Base-by-base conservation (phyloP, 2,113 vertebrate genomes). In the Toxostoma redivivum region DNA sequence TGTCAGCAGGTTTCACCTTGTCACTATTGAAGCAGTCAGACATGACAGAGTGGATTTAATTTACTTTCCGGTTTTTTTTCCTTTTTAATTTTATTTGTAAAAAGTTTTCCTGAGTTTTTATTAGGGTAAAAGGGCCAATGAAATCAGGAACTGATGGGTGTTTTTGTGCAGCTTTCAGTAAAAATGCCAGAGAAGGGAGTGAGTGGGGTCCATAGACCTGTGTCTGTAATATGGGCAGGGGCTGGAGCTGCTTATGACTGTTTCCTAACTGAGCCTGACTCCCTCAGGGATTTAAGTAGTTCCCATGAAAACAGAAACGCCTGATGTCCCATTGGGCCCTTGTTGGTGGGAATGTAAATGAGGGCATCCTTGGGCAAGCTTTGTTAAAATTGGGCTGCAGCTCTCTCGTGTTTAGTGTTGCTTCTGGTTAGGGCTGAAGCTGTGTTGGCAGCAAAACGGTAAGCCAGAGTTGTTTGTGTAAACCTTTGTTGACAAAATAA, bases 401-500 rank as follows among this genome's bases (percentile, higher is more conserved):
- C 58, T 35, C 10, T 71, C 40, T 40, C 0, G 0, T 61, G 20
- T 61, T 77, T 27, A 21, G 24, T 42, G 38, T 85, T 10, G 2
- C 58, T 62, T 85, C 62, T 73, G 53, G 16, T 90, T 50, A 72
- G 31, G 54, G 25, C n/a, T 92, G 89, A 69, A 82, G 31, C 80
- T 73, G 53, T 1, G 0, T 53, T 85, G 84, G 81, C 89, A 92
- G 87, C 57, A 82, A 72, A 92, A 76, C 20, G n/a, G 61, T 73
- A 57, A 87, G 45, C 44, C 0, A 2, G 37, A 42, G 38, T 48
- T 88, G 56, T 89, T 96, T 88, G 47, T 50, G n/a, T 91, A 85
- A 95, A 92, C 54, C 54, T 82, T 50, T 83, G 61, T 62, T 95
- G 92, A 70, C 81, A 78, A 84, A 95, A 80, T 76, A 93, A 38